phyloP scores from a whole-genome alignment of 1,140 invertebrate species.

The Gryllus bimaculatus region DNA sequence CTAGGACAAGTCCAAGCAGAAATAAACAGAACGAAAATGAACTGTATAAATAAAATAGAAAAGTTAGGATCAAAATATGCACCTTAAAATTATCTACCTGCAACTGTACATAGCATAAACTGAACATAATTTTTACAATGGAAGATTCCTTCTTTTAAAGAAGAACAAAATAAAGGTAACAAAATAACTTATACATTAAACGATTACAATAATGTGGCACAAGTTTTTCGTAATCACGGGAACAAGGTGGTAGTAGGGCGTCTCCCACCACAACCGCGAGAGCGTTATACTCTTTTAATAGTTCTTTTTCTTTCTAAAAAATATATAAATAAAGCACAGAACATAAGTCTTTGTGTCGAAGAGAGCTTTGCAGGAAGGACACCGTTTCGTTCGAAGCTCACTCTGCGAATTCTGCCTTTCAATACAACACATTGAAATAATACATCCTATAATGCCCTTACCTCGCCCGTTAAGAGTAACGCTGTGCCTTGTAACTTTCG shows the following conservation, averaged over 20 bases:
- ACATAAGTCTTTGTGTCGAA: constrained; percentile 4
- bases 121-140: constrained; percentile 9
- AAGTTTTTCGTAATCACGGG: background rate
- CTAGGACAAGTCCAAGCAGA: background rate
- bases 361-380: background rate
- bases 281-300: background rate
- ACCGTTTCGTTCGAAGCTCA: background rate
- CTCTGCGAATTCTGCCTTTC: background rate
- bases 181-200: constrained; percentile 17
- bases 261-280: background rate
- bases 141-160: constrained; percentile 15
- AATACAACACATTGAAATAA: background rate
- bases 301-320: background rate
- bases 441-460: background rate
- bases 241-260: background rate
- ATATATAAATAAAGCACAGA: background rate
- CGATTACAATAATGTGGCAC: constrained; percentile 15
- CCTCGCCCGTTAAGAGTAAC: background rate
- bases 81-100: constrained; percentile 14
- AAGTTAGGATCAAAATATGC: constrained; percentile 1
- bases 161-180: constrained; percentile 13
- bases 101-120: background rate
- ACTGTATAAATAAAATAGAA: constrained; percentile 15
- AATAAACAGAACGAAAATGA: background rate
- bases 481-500: background rate